These are phyloP conservation scores for Passer montanus DNA, from an alignment of 2,113 vertebrate genomes.

Conservation along the genomic window DNA sequence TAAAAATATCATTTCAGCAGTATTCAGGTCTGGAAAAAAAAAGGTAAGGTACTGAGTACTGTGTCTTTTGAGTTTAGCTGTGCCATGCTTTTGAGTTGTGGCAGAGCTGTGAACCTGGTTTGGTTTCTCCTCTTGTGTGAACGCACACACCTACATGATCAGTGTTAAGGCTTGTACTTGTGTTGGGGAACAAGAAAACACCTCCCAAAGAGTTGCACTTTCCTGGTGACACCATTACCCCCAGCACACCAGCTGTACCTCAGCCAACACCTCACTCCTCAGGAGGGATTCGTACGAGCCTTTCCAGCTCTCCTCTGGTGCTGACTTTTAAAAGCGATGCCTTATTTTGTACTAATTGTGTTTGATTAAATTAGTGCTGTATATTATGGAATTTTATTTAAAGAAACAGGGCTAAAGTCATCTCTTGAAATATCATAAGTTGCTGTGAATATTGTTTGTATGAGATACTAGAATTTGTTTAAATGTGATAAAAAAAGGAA, in stretches of 20 bases:
- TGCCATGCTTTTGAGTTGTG: not conserved
- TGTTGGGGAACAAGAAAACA: conserved; percentile 41
- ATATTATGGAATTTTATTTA: conserved; percentile 69
- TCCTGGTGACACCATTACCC: not conserved
- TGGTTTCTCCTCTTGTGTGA: conserved; percentile 38
- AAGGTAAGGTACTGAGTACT: not conserved
- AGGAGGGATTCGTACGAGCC: conserved; percentile 35
- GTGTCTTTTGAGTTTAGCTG: not conserved
- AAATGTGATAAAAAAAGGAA: conserved; percentile 54
- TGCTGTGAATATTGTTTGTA: conserved; percentile 73
- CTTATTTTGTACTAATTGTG: conserved; percentile 86
- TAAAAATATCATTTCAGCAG: not conserved
- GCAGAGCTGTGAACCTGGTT: conserved; percentile 46
- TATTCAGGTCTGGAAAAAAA: not conserved
- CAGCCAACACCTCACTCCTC: conserved; percentile 30
- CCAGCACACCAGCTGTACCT: conserved; percentile 7
- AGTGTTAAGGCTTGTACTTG: conserved; percentile 49
- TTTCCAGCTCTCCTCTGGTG: conserved; percentile 80
- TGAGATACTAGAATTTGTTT: conserved; percentile 46
- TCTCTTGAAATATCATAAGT: conserved; percentile 64
- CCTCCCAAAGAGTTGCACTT: conserved; percentile 68
- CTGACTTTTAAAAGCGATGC: conserved; percentile 88
- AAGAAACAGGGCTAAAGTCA: conserved; percentile 81
- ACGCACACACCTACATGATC: not conserved
- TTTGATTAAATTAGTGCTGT: conserved; percentile 72